A percentile compares a stretch with the other conserved stretches of the same genome.
These are phyloP conservation scores for Epizoanthus scotinus DNA, from an alignment of 92 coral and sea anemone species.

Conservation along the genomic window DNA sequence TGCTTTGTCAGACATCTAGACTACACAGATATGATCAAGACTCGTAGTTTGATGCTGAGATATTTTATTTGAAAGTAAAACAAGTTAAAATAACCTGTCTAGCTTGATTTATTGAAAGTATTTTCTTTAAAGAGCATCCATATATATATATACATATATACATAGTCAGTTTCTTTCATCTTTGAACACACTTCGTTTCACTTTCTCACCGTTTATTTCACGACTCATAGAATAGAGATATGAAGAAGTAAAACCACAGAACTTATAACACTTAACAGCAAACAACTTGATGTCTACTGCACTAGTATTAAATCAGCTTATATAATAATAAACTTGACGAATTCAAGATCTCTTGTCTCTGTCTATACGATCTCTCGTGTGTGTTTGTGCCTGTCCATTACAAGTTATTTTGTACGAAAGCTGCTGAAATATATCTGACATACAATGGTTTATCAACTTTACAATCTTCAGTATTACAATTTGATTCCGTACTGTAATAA, in stretches of 20 bases:
- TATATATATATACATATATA: neutral
- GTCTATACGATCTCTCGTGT: neutral
- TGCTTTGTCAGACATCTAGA: neutral
- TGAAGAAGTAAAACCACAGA: neutral
- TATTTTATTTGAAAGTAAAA: neutral
- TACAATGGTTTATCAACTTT: neutral
- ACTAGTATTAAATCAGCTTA: constrained; percentile 2
- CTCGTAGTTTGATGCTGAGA: neutral
- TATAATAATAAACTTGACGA: neutral
- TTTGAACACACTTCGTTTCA: neutral
- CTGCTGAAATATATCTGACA: neutral
- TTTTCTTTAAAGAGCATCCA: neutral
- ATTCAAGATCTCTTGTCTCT: neutral
- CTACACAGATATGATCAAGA: neutral
- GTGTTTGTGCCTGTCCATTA: constrained; percentile 4
- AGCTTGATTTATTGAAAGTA: neutral
- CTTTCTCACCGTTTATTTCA: neutral
- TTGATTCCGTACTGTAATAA: neutral
- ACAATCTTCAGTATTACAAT: neutral
- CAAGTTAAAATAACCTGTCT: too few species aligned
- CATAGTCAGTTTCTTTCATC: neutral
- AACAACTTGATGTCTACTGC: neutral
- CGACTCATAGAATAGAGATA: neutral
- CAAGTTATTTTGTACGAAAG: neutral
- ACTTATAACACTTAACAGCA: neutral